A percentile compares a stretch with the other conserved stretches of the same genome.
Evolutionary conservation across 2,797 vertebrate genomes (phyloP).

Genomic region (Pipistrellus kuhlii): DNA sequence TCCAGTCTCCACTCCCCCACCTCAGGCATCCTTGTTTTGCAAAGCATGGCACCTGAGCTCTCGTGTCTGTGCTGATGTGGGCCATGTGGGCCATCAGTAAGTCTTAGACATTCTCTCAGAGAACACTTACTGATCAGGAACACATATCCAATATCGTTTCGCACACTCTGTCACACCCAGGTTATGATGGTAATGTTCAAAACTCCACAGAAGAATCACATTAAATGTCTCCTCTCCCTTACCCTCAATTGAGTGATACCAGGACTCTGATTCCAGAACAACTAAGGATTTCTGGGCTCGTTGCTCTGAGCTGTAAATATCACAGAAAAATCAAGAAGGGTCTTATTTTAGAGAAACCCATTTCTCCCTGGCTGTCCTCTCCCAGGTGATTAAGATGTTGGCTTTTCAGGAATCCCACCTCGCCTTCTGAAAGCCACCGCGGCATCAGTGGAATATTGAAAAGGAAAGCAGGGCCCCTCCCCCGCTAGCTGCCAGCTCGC

Average conservation of each 20-base stretch:
- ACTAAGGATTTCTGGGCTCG: neutral
- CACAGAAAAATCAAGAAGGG: neutral
- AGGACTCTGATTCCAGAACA: constrained; percentile 52
- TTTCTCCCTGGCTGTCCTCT: neutral
- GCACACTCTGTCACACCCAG: neutral
- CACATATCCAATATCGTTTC: neutral
- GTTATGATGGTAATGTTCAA: constrained; percentile 13
- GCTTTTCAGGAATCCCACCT: constrained; percentile 47
- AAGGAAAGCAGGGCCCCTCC: constrained; percentile 17
- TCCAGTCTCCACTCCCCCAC: neutral
- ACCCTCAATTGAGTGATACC: neutral
- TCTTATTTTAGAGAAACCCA: constrained; percentile 39
- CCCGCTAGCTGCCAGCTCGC: neutral
- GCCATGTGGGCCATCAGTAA: neutral
- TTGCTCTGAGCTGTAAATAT: constrained; percentile 27
- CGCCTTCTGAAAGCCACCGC: constrained; percentile 1
- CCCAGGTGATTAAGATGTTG: neutral
- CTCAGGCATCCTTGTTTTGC: neutral
- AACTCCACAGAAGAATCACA: neutral
- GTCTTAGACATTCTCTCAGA: neutral
- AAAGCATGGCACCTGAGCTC: neutral
- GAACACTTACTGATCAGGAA: neutral
- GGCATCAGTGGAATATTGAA: neutral
- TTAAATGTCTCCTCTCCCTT: neutral
- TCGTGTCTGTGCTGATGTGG: neutral